Conservation (phyloP, 2,113 vertebrate species). For the Eudyptes chrysolophus region DNA sequence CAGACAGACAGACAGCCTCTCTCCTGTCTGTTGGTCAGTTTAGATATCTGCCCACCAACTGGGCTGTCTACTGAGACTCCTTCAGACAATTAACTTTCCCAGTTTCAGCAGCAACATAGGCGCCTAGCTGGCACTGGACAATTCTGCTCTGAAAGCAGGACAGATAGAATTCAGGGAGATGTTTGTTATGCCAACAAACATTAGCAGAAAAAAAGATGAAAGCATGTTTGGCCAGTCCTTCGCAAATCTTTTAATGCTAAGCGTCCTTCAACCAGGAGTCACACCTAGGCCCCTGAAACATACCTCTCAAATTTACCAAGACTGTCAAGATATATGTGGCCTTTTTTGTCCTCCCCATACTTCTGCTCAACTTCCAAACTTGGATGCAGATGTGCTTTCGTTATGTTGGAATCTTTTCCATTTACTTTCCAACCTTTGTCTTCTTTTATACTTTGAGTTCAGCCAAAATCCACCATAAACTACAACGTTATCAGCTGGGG, state of each 20-base stretch:
- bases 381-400: not conserved
- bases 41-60: not conserved
- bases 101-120: not conserved
- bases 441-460: slow-evolving; percentile 19
- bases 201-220: not conserved
- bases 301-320: not conserved
- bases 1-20: not conserved
- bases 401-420: not conserved
- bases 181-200: not conserved
- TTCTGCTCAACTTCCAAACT: not conserved
- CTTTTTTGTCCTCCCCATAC: not conserved
- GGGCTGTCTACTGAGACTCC: not conserved
- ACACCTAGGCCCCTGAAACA: not conserved
- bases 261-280: not conserved
- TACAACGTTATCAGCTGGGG: not conserved
- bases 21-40: not conserved
- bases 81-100: not conserved
- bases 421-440: not conserved
- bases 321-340: not conserved
- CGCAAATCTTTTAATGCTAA: not conserved
- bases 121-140: not conserved
- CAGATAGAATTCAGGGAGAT: not conserved
- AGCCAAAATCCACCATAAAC: slow-evolving; percentile 29
- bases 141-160: not conserved
- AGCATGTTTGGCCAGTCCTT: not conserved